phyloP scores from a whole-genome alignment of 2,797 vertebrate genomes.

The Falco concolor region DNA sequence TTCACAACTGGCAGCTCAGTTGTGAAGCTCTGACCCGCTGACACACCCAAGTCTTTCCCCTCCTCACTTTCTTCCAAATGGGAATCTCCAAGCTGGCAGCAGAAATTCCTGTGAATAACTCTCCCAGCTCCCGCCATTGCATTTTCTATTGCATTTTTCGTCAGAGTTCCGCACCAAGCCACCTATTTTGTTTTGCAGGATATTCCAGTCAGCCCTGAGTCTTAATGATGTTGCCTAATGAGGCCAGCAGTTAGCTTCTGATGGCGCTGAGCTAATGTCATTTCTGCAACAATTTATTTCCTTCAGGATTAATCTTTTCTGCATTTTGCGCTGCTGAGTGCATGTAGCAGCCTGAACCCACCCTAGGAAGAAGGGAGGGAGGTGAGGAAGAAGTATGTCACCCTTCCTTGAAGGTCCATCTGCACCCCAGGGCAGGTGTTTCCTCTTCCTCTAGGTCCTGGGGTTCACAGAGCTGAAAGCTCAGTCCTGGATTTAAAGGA shows the following conservation, averaged over 20 bases:
- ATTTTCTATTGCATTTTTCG: not conserved
- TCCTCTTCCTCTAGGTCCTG: not conserved
- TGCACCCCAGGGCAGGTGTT: not conserved
- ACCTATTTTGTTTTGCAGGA: not conserved
- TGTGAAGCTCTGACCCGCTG: not conserved
- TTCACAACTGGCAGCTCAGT: not conserved
- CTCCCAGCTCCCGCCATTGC: not conserved
- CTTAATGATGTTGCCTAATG: not conserved
- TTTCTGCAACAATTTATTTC: not conserved
- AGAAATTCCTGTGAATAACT: not conserved
- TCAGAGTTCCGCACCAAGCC: not conserved
- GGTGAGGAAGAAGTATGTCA: not conserved
- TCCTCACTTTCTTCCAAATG: not conserved
- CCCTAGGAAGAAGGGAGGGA: not conserved
- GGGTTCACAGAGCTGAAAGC: not conserved
- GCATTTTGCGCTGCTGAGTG: not conserved
- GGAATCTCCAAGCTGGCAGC: not conserved
- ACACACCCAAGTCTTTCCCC: not conserved
- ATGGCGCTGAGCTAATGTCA: not conserved
- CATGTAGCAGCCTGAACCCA: not conserved
- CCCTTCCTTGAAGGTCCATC: not conserved
- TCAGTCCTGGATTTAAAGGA: not conserved
- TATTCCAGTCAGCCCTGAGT: not conserved
- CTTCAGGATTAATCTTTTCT: not conserved
- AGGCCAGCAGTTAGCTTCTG: not conserved